Percentiles rank a stretch among this genome's conserved stretches.
phyloP scores from a whole-genome alignment of 2,113 vertebrate species.

The Lontra canadensis region DNA sequence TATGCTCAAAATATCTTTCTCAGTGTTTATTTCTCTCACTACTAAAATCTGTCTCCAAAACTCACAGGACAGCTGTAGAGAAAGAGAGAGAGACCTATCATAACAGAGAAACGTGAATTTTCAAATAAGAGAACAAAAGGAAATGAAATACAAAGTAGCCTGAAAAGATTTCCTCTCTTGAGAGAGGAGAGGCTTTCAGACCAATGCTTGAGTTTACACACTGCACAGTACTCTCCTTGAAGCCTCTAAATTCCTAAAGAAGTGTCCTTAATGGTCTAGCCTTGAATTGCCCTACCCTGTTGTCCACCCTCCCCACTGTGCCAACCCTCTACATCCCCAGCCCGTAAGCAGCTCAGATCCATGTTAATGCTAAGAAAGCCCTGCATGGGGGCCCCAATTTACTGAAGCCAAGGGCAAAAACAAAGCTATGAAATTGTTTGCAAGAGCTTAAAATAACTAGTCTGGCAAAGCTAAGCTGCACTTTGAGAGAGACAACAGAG shows the following conservation, averaged over 20 bases:
- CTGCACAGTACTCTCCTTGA: background rate
- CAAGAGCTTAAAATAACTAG: constrained; percentile 79
- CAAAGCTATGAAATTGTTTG: constrained; percentile 77
- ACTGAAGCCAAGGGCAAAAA: constrained; percentile 73
- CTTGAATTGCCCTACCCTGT: background rate
- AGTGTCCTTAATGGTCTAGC: background rate
- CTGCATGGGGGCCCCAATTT: constrained; percentile 54
- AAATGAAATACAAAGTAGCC: background rate
- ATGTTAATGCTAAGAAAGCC: constrained; percentile 62
- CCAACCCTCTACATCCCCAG: background rate
- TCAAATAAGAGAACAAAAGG: constrained; percentile 4
- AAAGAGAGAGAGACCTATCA: background rate
- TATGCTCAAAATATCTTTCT: background rate
- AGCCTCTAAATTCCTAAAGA: background rate
- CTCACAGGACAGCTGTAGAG: background rate
- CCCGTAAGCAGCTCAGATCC: background rate
- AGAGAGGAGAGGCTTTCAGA: background rate
- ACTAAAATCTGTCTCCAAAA: constrained; percentile 5
- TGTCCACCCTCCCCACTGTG: background rate
- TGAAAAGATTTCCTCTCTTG: constrained; percentile 12
- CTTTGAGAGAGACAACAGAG: constrained; percentile 69
- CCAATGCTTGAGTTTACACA: background rate
- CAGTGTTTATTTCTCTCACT: background rate
- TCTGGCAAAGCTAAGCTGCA: constrained; percentile 54
- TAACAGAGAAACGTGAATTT: background rate